A percentile compares a stretch with the other conserved stretches of the same genome.
These are phyloP conservation scores for Agrotis clavis DNA, from an alignment of 2,888 invertebrate species.

Conservation along the genomic window DNA sequence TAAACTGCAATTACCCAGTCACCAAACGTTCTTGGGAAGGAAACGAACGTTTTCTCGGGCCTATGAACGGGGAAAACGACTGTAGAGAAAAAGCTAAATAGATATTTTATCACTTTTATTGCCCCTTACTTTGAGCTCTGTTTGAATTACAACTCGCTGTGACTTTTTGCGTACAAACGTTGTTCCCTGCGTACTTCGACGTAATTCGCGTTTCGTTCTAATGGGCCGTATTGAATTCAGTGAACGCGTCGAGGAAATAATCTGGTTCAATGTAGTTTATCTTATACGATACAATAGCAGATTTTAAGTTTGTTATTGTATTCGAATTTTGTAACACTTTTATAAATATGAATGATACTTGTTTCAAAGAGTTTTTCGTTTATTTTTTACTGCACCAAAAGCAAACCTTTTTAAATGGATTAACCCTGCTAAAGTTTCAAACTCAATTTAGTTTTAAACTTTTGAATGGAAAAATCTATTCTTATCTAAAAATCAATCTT, in stretches of 20 bases:
- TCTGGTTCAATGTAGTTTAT: conserved; percentile 31
- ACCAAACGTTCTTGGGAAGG: conserved; percentile 83
- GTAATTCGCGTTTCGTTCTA: conserved; percentile 57
- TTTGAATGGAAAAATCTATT: not conserved
- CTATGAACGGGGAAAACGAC: conserved; percentile 75
- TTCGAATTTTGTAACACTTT: not conserved
- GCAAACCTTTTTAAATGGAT: too few relatives aligned
- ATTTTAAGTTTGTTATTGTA: not conserved
- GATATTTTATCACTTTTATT: conserved; percentile 90
- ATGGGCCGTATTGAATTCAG: conserved; percentile 60
- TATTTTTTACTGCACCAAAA: too few relatives aligned
- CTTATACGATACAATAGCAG: conserved; percentile 18
- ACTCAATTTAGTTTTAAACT: too few relatives aligned
- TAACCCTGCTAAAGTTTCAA: too few relatives aligned
- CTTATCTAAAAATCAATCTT: not conserved
- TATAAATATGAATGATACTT: not conserved
- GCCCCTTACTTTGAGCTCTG: conserved; percentile 84
- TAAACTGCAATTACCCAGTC: conserved; percentile 87
- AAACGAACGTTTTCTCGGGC: conserved; percentile 79
- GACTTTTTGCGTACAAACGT: conserved; percentile 71
- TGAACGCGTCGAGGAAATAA: conserved; percentile 51
- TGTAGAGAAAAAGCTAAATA: conserved; percentile 85
- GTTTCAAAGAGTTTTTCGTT: not conserved
- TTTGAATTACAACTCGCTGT: conserved; percentile 79
- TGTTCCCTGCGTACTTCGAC: conserved; percentile 49